phyloP scores from a whole-genome alignment of 2,888 invertebrate genomes.

The Slavum lentiscoides region DNA sequence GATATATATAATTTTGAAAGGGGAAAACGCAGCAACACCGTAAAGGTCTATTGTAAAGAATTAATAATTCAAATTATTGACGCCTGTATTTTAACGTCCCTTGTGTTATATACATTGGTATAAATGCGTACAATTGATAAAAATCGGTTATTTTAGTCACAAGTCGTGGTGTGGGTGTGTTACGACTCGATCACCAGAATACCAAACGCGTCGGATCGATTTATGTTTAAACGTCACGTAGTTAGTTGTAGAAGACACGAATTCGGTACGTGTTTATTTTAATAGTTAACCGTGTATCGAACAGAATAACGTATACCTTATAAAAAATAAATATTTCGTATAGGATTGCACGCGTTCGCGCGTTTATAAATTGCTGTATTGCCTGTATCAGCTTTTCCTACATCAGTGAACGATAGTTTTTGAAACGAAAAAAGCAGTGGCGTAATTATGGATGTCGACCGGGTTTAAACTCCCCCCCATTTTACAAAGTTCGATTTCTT shows the following conservation, averaged over 20 bases:
- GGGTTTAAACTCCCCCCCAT: no score
- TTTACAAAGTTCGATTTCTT: no score
- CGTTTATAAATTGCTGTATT: no score
- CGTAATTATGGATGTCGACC: no score
- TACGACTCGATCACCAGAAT: constrained; percentile 27
- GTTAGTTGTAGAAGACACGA: constrained; percentile 13
- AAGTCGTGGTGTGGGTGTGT: constrained; percentile 6
- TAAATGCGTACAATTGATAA: not conserved
- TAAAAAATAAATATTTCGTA: not conserved
- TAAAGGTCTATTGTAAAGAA: not conserved
- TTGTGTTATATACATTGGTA: no score
- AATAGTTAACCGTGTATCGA: constrained; percentile 17
- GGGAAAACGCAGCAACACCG: not conserved
- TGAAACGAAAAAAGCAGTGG: no score
- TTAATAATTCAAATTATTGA: not conserved
- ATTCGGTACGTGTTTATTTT: constrained; percentile 34
- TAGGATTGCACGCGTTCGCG: no score
- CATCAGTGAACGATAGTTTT: no score
- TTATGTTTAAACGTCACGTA: constrained; percentile 40
- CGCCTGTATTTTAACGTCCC: not conserved
- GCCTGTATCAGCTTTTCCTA: no score
- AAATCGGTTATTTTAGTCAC: constrained; percentile 35
- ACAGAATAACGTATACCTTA: not conserved
- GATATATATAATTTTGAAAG: no score
- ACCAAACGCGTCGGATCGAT: constrained; percentile 20